Base-by-base conservation (phyloP, 2,113 vertebrate species). In the Lampris incognitus region DNA sequence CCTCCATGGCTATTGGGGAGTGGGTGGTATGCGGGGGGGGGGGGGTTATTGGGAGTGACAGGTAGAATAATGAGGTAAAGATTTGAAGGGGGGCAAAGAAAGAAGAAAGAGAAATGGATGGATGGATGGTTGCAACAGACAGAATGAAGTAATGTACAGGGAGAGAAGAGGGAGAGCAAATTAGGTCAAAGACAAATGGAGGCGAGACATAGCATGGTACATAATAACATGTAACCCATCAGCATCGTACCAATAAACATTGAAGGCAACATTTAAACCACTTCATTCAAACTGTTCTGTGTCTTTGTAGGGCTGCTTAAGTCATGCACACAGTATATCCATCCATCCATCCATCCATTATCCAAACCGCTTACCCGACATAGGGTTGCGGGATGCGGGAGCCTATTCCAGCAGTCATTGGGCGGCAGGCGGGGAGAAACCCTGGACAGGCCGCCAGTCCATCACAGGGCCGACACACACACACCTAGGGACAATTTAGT, bases 1-100 rank as follows among this genome's bases (percentile, higher is more conserved):
- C 91, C 91, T 89, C 91, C 91, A 92, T 2, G 91, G 90, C 90
- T 92, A 88, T 39, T 6, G 61, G 81, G 57, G 71, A 76, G 11
- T 52, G 36, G 55, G 69, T 42, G 78, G 40, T 6, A 52, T 42
- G 50, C 59, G 41, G 69, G 76, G 9, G 40, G 51, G 62, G 50
- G 63, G 64, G 59, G 70, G 52, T 64, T 4, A 39, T 56, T 38
- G 24, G 36, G 59, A 2, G 24, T 63, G 57, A 66, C 11, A 61
- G 48, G 39, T 72, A 65, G 41, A 52, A 38, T 39, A 5, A 36
- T 36, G 56, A 59, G 37, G 40, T 24, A n/a, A 1, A 66, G 10
- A 42, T 61, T 1, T 5, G 4, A 55, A n/a, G 37, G 42, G 81
- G 65, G 52, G 49, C 2, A 36, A 60, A 68, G 50, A 46, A 50